A percentile compares a stretch with the other conserved stretches of the same genome.
These are phyloP conservation scores for Poeciliopsis presidionis DNA, from an alignment of 2,797 vertebrate genomes.

Conservation along the genomic window DNA sequence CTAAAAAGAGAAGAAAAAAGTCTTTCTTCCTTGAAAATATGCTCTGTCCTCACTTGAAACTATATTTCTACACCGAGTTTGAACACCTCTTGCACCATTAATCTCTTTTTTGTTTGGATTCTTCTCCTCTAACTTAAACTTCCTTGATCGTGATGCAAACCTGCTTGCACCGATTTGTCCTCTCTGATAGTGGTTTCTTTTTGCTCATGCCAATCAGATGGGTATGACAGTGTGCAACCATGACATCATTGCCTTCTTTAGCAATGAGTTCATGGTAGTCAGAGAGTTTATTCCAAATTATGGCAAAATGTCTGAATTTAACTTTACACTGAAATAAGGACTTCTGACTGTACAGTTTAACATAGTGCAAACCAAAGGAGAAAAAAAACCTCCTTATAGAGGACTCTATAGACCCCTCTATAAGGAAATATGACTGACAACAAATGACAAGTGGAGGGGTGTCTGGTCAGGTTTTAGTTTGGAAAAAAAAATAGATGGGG, in stretches of 20 bases:
- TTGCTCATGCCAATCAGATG: not conserved
- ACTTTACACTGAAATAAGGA: not conserved
- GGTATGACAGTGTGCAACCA: not conserved
- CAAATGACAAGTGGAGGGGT: not conserved
- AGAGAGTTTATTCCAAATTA: not conserved
- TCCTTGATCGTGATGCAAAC: not conserved
- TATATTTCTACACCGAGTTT: not conserved
- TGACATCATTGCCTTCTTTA: not conserved
- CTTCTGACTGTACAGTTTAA: not conserved
- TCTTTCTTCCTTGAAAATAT: not conserved
- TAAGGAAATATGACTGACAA: not conserved
- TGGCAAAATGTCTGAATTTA: not conserved
- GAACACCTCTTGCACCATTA: not conserved
- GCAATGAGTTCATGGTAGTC: not conserved
- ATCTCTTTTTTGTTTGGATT: not conserved
- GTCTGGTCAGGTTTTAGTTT: not conserved
- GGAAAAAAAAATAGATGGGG: not conserved
- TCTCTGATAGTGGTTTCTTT: not conserved
- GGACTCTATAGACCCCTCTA: too few relatives aligned
- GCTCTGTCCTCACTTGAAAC: not conserved
- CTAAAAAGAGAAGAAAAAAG: not conserved
- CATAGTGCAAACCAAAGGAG: not conserved
- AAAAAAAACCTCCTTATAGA: not conserved
- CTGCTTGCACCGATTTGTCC: not conserved
- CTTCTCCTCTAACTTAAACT: not conserved